These are phyloP conservation scores for Paralichthys olivaceus DNA, from an alignment of 2,113 vertebrate genomes.

Conservation along the genomic window DNA sequence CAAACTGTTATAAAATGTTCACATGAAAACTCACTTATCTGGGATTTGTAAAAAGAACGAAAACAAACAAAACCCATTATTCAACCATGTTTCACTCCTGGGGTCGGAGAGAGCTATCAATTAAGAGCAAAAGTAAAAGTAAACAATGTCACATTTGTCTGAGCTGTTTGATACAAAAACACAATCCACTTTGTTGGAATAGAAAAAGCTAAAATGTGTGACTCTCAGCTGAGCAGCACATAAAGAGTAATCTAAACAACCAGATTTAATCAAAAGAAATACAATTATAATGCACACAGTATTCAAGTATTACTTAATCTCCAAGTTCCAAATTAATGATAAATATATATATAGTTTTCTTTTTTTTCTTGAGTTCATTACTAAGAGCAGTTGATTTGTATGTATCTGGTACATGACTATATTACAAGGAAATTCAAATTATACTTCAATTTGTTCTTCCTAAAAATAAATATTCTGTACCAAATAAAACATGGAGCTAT, in stretches of 20 bases:
- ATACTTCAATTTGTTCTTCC: conserved; percentile 27
- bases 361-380: background rate
- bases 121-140: too few species aligned
- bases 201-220: too few species aligned
- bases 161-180: too few species aligned
- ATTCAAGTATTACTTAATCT: background rate
- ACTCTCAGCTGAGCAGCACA: too few species aligned
- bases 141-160: too few species aligned
- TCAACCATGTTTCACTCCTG: too few species aligned
- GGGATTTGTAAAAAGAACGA: too few species aligned
- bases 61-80: too few species aligned
- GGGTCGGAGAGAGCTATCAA: too few species aligned
- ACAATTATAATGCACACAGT: background rate
- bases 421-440: conserved; percentile 28
- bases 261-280: background rate
- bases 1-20: too few species aligned
- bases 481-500: conserved; percentile 49
- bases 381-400: conserved; percentile 30
- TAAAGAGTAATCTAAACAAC: background rate
- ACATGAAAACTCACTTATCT: too few species aligned
- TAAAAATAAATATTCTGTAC: conserved; percentile 30
- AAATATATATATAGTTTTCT: background rate
- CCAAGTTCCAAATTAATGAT: background rate
- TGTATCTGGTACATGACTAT: conserved; percentile 31
- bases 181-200: too few species aligned